A percentile compares a stretch with the other conserved stretches of the same genome.
Evolutionary conservation across 2,797 vertebrate species (phyloP).

Genomic region (Crenuchus spilurus): DNA sequence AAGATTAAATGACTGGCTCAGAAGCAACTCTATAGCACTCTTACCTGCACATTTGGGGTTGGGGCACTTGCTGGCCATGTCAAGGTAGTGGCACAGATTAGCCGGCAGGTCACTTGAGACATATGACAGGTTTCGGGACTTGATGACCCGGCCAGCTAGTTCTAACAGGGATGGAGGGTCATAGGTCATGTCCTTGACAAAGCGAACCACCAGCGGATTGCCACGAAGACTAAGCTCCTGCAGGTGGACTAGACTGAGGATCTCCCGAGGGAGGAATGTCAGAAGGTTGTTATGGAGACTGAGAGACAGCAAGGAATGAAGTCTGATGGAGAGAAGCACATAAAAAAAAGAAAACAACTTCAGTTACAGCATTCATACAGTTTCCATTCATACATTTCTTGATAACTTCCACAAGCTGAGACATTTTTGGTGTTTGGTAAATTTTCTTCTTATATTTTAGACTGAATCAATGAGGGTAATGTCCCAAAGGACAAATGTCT

Average conservation of each 20-base stretch:
- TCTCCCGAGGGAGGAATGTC: slow-evolving; percentile 95
- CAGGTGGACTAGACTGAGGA: slow-evolving; percentile 92
- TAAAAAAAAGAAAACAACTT: not conserved
- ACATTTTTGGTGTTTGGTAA: no score
- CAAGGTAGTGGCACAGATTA: slow-evolving; percentile 87
- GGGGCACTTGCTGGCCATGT: slow-evolving; percentile 95
- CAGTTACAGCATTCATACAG: no score
- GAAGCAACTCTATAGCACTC: slow-evolving; percentile 38
- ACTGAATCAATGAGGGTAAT: no score
- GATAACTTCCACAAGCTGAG: no score
- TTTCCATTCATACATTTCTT: no score
- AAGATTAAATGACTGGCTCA: no score
- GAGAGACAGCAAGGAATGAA: slow-evolving; percentile 91
- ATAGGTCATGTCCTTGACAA: slow-evolving; percentile 94
- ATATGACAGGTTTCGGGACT: slow-evolving; percentile 88
- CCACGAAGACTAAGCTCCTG: slow-evolving; percentile 96
- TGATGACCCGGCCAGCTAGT: slow-evolving; percentile 89
- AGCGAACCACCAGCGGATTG: slow-evolving; percentile 95
- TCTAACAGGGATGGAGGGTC: slow-evolving; percentile 94
- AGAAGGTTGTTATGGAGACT: slow-evolving; percentile 98
- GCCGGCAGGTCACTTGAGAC: slow-evolving; percentile 82
- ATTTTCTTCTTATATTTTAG: no score
- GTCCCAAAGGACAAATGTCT: no score
- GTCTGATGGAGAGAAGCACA: slow-evolving; percentile 73
- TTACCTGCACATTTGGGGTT: slow-evolving; percentile 97